Percentiles rank a stretch among this genome's conserved stretches.
phyloP scores from a whole-genome alignment of 2,888 invertebrate species.

The Scotopteryx bipunctaria region DNA sequence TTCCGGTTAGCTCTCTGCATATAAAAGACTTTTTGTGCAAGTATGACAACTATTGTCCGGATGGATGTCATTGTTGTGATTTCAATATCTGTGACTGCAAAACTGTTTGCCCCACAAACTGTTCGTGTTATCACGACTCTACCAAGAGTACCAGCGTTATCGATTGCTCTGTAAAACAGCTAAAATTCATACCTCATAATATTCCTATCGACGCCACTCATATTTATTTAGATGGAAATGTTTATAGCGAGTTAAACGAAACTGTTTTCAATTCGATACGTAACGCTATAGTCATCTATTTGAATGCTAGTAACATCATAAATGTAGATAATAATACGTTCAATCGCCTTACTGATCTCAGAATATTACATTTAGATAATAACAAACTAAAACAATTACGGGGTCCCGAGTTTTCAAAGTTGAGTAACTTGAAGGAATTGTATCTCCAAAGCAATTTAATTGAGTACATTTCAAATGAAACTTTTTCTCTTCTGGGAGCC shows the following conservation, averaged over 20 bases:
- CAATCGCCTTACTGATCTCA: constrained; percentile 89
- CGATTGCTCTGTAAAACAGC: constrained; percentile 92
- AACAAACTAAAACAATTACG: constrained; percentile 90
- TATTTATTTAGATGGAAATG: constrained; percentile 95
- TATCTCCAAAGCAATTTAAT: constrained; percentile 94
- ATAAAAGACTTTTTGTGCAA: constrained; percentile 94
- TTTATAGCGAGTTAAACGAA: constrained; percentile 88
- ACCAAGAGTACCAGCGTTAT: constrained; percentile 96
- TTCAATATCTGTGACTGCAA: constrained; percentile 98
- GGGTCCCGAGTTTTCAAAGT: constrained; percentile 92
- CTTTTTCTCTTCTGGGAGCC: constrained; percentile 89
- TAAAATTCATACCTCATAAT: constrained; percentile 88
- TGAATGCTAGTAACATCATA: constrained; percentile 92
- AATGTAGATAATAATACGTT: constrained; percentile 94
- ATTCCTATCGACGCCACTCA: constrained; percentile 97
- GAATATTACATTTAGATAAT: constrained; percentile 92
- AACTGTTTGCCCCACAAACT: constrained; percentile 95
- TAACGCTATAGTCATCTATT: constrained; percentile 87
- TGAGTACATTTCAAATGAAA: constrained; percentile 90
- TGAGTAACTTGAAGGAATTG: constrained; percentile 91
- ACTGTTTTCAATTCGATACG: constrained; percentile 71
- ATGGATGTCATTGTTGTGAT: constrained; percentile 96
- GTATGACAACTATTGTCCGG: constrained; percentile 95
- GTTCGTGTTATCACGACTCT: constrained; percentile 97
- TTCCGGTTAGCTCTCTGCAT: constrained; percentile 89